Base-by-base conservation (phyloP, 2,113 vertebrate species). In the Craseonycteris thonglongyai region DNA sequence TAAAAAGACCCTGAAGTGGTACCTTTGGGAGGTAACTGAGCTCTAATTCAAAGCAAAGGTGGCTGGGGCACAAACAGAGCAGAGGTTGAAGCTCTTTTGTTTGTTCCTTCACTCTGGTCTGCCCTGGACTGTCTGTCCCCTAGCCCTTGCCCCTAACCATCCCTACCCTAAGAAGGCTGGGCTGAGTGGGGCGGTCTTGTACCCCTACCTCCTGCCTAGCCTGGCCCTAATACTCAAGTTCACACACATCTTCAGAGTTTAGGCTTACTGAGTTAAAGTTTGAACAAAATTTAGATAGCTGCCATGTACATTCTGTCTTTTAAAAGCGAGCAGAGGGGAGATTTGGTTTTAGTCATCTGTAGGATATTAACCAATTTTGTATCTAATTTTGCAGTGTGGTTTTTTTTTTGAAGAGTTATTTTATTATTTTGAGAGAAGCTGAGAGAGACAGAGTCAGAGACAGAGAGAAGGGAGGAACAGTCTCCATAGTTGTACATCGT, bases 101-200 rank as follows among this genome's bases (percentile, higher is more conserved):
- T 65, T 45, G 19, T 59, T 19, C 4, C 63, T 30, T 21, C 28
- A 0, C 45, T 12, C 63, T 28, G 63, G 45, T 45, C 72, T 30
- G 4, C 56, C n/a, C 74, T 22, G n/a, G 30, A 47, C n/a, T 0
- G 0, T 68, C 69, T 40, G 15, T 35, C 28, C 42, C 26, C 22
- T 3, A 4, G 65, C 42, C 49, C 47, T 69, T 51, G 35, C 59
- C 19, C 16, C 38, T 4, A 7, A 35, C 49, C 13, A 8, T 14
- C 59, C 59, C 9, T 30, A 7, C 63, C n/a, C 24, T 65, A n/a
- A 42, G 28, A 13, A 74, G 33, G 30, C 88, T 61, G 68, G 15
- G 33, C 49, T 58, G 28, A 12, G 56, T 51, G 49, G 49, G 18
- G 30, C 10, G 9, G 42, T 35, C 8, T 12, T 7, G 3, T 0